Conservation (phyloP, 2,888 invertebrate species). For the Tinea trinotella region DNA sequence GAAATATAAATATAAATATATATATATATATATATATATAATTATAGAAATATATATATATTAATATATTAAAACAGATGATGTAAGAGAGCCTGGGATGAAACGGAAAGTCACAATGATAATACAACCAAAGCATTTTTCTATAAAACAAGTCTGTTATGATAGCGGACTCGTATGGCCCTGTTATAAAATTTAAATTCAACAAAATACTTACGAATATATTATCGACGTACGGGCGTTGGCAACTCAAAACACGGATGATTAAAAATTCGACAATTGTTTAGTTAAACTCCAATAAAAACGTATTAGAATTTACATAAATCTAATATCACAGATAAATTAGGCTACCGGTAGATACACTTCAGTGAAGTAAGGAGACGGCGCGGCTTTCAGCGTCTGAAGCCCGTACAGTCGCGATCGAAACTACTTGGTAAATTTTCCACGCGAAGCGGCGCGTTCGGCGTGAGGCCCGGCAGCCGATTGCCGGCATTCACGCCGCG, state of each 20-base stretch:
- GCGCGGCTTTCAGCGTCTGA: neutral
- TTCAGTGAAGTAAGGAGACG: neutral
- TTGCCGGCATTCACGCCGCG: constrained; percentile 53
- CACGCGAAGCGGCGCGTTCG: constrained; percentile 40
- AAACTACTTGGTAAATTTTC: constrained; percentile 10
- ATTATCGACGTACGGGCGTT: constrained; percentile 1
- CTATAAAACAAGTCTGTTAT: neutral
- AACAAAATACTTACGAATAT: constrained; percentile 8
- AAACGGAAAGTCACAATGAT: constrained; percentile 10
- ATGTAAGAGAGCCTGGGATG: neutral
- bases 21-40: too few relatives aligned
- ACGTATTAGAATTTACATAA: neutral
- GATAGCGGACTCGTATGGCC: neutral
- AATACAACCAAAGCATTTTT: neutral
- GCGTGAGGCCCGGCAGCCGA: constrained; percentile 57
- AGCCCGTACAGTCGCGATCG: constrained; percentile 3
- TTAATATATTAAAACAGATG: neutral
- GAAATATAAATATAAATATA: too few relatives aligned
- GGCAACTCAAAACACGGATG: constrained; percentile 3
- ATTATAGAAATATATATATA: too few relatives aligned
- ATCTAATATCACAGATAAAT: neutral
- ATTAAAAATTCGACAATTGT: constrained; percentile 6
- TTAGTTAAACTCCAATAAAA: neutral
- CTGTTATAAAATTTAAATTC: constrained; percentile 2
- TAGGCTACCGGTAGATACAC: neutral